Evolutionary conservation across 2,888 invertebrate species (phyloP), one percentile per base, ranked within the genome.

Genomic region (Philonicus albiceps): DNA sequence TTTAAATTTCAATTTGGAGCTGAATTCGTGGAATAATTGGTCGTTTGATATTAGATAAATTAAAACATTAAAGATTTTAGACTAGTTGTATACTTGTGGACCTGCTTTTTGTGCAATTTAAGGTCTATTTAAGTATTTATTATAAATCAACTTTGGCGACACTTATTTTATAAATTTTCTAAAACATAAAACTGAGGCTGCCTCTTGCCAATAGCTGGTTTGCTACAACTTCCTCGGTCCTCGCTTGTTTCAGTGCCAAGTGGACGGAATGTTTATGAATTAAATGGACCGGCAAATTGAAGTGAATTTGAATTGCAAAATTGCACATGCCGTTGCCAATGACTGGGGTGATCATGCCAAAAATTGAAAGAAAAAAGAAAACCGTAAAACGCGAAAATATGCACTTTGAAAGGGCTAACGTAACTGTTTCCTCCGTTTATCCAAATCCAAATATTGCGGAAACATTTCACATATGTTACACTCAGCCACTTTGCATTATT

Each of bases 301-400:
- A 22, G 19, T 55, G 34, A 16, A 81, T 55, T 81, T 81, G 34
- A 55, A 64, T 81, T 81, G 81, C 81, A 81, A 81, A 81, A 19
- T 64, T 55, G 27, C 34, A 34, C 64, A 64, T 11, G 27, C 64
- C 6, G 64, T 27, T 8, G 19, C 19, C 64, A 43, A 27, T 3
- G 64, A 3, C 11, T 11, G 22, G 22, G 11, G 64, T 11, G 22
- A 64, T 27, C 7, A 5, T 49, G 16, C 64, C 64, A 64, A 64
- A 64, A 64, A 64, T 2, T 3, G 22, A 13, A 64, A 8, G 1
- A 64, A 22, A 64, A 64, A 64, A 64, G 2, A 64, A 22, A 64
- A 0, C 43, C 2, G 76, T 1, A 31, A 76, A 76, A 22, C 43
- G 76, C 13, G 76, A 43, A 76, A 27, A 76, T 37, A 22, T 37